Base-by-base conservation (phyloP, 2,888 invertebrate genomes). In the Carcina quercana region DNA sequence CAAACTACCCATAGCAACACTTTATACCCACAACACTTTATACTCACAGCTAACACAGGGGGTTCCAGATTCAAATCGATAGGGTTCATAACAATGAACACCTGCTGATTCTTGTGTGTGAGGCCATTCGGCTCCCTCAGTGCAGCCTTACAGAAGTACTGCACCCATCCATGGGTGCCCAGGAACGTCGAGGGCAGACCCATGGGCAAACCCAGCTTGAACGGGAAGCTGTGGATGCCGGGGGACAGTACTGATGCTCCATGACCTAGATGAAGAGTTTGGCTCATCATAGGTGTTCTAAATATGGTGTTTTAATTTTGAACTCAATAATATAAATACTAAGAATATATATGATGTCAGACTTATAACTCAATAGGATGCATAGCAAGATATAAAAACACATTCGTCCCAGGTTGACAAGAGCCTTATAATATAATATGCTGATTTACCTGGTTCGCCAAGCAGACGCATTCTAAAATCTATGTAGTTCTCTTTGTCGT, bases 11-110 rank as follows among this genome's bases (percentile, higher is more conserved):
- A n/a, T n/a, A n/a, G n/a, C n/a, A n/a, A n/a, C n/a, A n/a, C n/a
- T n/a, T n/a, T n/a, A n/a, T n/a, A n/a, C n/a, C n/a, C n/a, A n/a
- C n/a, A n/a, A n/a, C n/a, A n/a, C n/a, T n/a, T n/a, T n/a, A n/a
- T 11, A 87, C 91, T 90, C 82, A 96, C 96, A 64, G 95, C 89
- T 44, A 96, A 79, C 47, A 94, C 91, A 5, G 94, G 90, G 22
- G 95, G 94, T 64, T 96, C 96, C 67, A 94, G 78, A 78, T 96
- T 96, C 53, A 96, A 85, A 70, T 96, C 96, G 47, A 96, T 95
- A 3, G 96, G 96, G 71, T 95, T 96, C 96, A 96, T 96, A 2
- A 96, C 95, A 55, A 96, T 95, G 72, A 96, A 96, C n/a, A 96
- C 96, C 78, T 96, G 96, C 69, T 96, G 96, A 67, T 96, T 96